These are phyloP conservation scores for Amphiura filiformis DNA, from an alignment of 35 echinoderm and acorn worm species.

Conservation along the genomic window DNA sequence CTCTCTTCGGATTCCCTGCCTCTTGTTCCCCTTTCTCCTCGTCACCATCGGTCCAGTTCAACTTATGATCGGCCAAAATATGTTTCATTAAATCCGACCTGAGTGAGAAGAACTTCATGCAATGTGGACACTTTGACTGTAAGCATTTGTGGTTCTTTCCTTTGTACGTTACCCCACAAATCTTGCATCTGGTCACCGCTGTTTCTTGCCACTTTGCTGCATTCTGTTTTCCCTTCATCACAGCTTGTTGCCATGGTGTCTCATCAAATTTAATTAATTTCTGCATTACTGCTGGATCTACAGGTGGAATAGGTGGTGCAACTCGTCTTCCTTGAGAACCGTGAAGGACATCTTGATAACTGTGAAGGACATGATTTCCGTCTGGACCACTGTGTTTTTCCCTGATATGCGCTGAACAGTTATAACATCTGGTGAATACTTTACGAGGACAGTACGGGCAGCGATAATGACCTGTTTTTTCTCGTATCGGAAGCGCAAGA, in stretches of 20 bases:
- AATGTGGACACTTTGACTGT: neutral
- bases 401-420: neutral
- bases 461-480: neutral
- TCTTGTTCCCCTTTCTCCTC: neutral
- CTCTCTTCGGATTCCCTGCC: neutral
- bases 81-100: neutral
- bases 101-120: neutral
- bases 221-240: neutral
- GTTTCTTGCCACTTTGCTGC: neutral
- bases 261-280: no score
- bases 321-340: neutral
- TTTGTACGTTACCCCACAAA: neutral
- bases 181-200: neutral
- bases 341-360: neutral
- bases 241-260: no score
- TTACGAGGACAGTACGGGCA: neutral
- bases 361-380: neutral
- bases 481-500: neutral
- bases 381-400: neutral
- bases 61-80: neutral
- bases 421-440: neutral
- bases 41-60: neutral
- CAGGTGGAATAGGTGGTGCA: no score
- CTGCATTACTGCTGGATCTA: no score
- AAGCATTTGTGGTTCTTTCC: neutral